phyloP scores from a whole-genome alignment of 2,797 vertebrate genomes.

The Epinephelus coioides region DNA sequence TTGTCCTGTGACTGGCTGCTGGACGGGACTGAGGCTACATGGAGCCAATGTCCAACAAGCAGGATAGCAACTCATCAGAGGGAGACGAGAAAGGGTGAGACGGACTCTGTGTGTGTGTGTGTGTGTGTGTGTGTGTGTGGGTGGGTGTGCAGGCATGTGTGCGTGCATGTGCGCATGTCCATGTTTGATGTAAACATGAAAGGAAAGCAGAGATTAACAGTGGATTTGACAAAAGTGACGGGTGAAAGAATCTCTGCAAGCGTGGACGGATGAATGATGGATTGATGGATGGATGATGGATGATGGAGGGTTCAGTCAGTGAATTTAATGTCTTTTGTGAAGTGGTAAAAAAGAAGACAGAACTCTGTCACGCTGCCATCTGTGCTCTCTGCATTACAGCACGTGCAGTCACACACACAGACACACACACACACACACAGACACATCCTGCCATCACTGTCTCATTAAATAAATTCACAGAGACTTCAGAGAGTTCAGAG shows the following conservation, averaged over 20 bases:
- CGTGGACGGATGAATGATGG: slow-evolving; percentile 24
- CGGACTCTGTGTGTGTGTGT: slow-evolving; percentile 4
- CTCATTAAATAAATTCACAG: slow-evolving; percentile 42
- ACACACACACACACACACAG: not conserved
- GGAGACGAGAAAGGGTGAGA: slow-evolving; percentile 94
- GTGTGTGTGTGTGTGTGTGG: slow-evolving; percentile 16
- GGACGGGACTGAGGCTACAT: slow-evolving; percentile 91
- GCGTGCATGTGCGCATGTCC: not conserved
- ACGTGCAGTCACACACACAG: slow-evolving; percentile 18
- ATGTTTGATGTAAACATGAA: slow-evolving; percentile 63
- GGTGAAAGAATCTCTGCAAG: slow-evolving; percentile 39
- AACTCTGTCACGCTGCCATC: slow-evolving; percentile 51
- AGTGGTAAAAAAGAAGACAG: slow-evolving; percentile 17
- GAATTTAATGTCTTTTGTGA: slow-evolving; percentile 19
- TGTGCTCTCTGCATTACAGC: slow-evolving; percentile 45
- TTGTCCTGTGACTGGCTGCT: slow-evolving; percentile 90
- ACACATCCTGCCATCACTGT: not conserved
- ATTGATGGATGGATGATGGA: slow-evolving; percentile 10
- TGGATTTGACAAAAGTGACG: slow-evolving; percentile 38
- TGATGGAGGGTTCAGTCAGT: no score
- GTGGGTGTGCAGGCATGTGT: slow-evolving; percentile 11
- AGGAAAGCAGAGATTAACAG: slow-evolving; percentile 51
- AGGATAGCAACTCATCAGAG: slow-evolving; percentile 92
- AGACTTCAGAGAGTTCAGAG: slow-evolving; percentile 3
- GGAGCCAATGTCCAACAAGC: slow-evolving; percentile 94